Conservation (phyloP, 1,140 invertebrate species). For the Platyura marginata region DNA sequence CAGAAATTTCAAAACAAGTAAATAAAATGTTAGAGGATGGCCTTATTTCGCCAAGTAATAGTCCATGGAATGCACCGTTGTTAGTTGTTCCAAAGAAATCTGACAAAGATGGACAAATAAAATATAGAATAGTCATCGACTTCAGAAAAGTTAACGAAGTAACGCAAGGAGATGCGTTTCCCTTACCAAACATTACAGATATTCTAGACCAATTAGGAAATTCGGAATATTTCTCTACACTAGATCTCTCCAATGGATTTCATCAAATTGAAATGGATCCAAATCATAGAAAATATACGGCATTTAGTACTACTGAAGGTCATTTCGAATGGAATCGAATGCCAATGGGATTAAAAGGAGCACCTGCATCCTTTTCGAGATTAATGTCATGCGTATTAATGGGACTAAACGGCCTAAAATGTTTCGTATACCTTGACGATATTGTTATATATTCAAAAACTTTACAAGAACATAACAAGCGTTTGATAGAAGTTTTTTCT, state of each 20-base stretch:
- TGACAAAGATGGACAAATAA: slow-evolving; percentile 14
- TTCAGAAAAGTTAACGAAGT: slow-evolving; percentile 20
- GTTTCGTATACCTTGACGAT: too few species aligned
- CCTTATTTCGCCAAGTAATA: slow-evolving; percentile 1
- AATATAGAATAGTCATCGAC: slow-evolving; percentile 18
- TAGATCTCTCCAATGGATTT: slow-evolving; percentile 30
- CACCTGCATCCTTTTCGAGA: too few species aligned
- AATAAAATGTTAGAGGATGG: too few species aligned
- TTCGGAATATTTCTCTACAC: slow-evolving; percentile 25
- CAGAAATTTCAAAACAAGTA: too few species aligned
- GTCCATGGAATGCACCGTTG: slow-evolving; percentile 3
- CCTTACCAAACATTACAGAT: slow-evolving; percentile 30
- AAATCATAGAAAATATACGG: slow-evolving; percentile 25
- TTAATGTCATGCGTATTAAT: too few species aligned
- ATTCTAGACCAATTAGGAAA: slow-evolving; percentile 25
- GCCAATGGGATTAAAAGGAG: slow-evolving; percentile 27
- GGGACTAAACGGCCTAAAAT: too few species aligned
- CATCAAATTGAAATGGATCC: slow-evolving; percentile 26
- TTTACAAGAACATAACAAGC: too few species aligned
- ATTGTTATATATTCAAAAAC: too few species aligned
- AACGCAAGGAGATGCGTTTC: slow-evolving; percentile 22
- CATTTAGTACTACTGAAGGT: slow-evolving; percentile 19
- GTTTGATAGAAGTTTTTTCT: too few species aligned
- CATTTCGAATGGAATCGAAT: slow-evolving; percentile 18
- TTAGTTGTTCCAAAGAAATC: slow-evolving; percentile 5